phyloP scores from a whole-genome alignment of 2,888 invertebrate species.

The Acleris cristana region DNA sequence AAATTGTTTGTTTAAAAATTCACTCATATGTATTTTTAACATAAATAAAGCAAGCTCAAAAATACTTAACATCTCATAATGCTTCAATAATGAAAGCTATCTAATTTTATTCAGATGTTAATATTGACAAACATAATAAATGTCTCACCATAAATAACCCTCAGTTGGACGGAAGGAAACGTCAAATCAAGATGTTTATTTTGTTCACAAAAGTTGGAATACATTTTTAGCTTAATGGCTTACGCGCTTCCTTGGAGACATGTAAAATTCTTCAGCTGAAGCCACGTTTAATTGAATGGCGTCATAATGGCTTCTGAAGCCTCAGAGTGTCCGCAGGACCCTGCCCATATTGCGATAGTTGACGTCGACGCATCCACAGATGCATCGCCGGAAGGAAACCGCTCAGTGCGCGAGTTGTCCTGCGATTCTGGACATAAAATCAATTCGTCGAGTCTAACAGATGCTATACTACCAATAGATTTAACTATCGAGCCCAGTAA shows the following conservation, averaged over 20 bases:
- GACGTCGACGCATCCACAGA: conserved; percentile 53
- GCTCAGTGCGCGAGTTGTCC: conserved; percentile 49
- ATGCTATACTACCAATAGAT: conserved; percentile 50
- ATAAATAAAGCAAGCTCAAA: no score
- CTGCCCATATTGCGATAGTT: conserved; percentile 58
- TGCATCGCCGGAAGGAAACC: conserved; percentile 59
- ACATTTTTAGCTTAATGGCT: conserved; percentile 56
- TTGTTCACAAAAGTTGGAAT: conserved; percentile 52
- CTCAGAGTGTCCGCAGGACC: conserved; percentile 43
- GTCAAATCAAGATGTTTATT: conserved; percentile 64
- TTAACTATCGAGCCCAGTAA: conserved; percentile 54
- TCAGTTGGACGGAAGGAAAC: conserved; percentile 31
- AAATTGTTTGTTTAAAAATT: no score
- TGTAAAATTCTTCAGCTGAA: conserved; percentile 45
- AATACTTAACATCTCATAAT: no score
- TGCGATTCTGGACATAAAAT: conserved; percentile 65
- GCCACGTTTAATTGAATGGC: conserved; percentile 45
- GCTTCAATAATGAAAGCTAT: no score
- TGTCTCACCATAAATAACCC: not conserved
- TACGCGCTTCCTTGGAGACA: conserved; percentile 35
- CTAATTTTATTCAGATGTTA: no score
- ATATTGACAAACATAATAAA: not conserved
- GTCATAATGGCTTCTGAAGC: conserved; percentile 61
- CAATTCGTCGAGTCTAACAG: conserved; percentile 51
- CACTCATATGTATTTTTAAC: no score